Conservation (phyloP, 2,113 vertebrate species). For the Diglossa brunneiventris region DNA sequence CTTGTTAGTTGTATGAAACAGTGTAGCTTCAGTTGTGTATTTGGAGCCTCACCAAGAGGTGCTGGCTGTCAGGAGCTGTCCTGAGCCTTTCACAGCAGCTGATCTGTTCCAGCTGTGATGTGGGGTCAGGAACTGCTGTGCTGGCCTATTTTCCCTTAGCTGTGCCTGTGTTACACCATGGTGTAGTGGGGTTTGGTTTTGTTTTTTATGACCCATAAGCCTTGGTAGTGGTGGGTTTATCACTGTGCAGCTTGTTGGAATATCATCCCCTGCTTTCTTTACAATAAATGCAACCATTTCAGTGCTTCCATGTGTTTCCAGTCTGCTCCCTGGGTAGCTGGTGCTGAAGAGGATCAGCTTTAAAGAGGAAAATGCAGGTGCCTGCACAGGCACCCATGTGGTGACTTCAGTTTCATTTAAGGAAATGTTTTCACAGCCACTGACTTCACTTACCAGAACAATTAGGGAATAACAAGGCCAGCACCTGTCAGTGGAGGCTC, state of each 20-base stretch:
- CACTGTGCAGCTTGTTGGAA: neutral
- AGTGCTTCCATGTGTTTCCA: neutral
- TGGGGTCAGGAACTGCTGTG: neutral
- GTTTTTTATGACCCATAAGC: neutral
- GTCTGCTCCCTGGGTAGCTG: neutral
- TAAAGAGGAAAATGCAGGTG: neutral
- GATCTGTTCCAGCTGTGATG: neutral
- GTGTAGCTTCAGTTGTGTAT: neutral
- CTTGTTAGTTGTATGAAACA: neutral
- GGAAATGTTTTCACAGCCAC: neutral
- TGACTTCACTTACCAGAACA: neutral
- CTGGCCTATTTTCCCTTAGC: neutral
- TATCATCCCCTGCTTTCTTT: neutral
- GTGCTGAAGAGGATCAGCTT: neutral
- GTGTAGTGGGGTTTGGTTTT: neutral
- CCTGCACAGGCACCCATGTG: neutral
- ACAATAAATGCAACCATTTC: neutral
- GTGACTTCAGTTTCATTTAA: neutral
- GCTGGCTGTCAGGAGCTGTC: accelerated
- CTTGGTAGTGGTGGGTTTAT: neutral
- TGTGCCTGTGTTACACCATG: neutral
- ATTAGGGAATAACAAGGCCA: neutral
- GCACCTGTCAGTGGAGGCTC: neutral
- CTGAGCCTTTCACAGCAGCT: neutral
- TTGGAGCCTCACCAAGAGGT: neutral